Evolutionary conservation across 2,113 vertebrate genomes (phyloP), one percentile per base, ranked within the genome.

Genomic region (Dissostichus mawsoni): DNA sequence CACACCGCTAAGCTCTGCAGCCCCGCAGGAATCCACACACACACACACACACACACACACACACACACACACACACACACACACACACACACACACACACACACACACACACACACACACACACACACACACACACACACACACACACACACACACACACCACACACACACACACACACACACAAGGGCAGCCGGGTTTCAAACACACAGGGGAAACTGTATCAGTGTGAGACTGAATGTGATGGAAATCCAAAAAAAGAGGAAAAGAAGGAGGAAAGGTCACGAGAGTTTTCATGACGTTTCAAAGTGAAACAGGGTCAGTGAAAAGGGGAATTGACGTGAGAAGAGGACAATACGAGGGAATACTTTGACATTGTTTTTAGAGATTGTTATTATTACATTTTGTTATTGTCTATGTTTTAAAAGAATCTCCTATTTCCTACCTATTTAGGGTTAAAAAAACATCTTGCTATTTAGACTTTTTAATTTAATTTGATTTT

Each of bases 11-110:
- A 92, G 84, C 84, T 78, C 69, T 64, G 82, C 53, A 82, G 81
- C 84, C 74, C 82, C 71, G 36, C 57, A 85, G 87, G 61, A 91
- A 88, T 87, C 67, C 73, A 87, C 78, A 81, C 88, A 76, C 82
- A 78, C 65, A 57, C 36, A 20, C 73, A 87, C 78, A 81, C 88
- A 76, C 82, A 78, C 65, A 57, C 36, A 20, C 48, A 36, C 33
- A 36, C 33, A 25, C 25, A 25, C 25, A 25, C 25, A 25, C 25
- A 25, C 25, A 25, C 25, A 25, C 25, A 36, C 33, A 36, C 33
- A 36, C 33, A 36, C n/a, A n/a, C n/a, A n/a, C 33, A 76, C 82
- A 78, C 65, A 57, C 36, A 20, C 48, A 36, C 73, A 87, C 78
- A 81, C 88, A 76, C 82, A 78, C 65, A 57, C 36, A 20, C 48